phyloP scores from a whole-genome alignment of 2,888 invertebrate genomes.

The Philereme vetulata region DNA sequence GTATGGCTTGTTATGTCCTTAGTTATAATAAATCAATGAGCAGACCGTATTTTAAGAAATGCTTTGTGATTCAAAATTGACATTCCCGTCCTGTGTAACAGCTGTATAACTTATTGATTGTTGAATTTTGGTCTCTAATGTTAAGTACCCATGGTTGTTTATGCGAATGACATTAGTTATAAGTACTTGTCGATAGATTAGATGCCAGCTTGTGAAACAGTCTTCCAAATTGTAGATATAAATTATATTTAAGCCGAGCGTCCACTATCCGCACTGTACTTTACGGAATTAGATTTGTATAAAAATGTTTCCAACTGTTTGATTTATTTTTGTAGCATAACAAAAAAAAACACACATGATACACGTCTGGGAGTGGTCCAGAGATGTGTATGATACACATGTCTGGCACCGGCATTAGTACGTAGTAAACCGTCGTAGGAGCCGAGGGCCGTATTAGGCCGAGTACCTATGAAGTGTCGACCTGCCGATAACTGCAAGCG shows the following conservation, averaged over 20 bases:
- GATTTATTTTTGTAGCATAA: too few species aligned
- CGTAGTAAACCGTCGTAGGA: too few species aligned
- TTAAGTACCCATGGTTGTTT: slow-evolving; percentile 57
- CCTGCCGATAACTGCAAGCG: too few species aligned
- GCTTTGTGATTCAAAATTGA: slow-evolving; percentile 65
- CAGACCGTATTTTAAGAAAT: not conserved
- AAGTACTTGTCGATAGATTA: slow-evolving; percentile 22
- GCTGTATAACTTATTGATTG: slow-evolving; percentile 50
- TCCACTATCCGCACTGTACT: not conserved
- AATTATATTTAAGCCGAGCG: not conserved
- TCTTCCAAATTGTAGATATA: slow-evolving; percentile 27
- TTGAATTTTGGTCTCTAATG: slow-evolving; percentile 65
- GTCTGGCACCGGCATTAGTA: too few species aligned
- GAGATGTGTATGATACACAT: too few species aligned
- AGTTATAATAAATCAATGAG: not conserved
- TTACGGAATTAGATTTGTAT: not conserved
- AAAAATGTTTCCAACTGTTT: not conserved
- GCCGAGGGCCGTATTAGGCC: too few species aligned
- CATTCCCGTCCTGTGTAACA: slow-evolving; percentile 66
- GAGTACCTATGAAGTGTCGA: too few species aligned
- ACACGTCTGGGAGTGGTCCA: too few species aligned
- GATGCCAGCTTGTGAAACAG: slow-evolving; percentile 25
- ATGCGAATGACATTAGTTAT: slow-evolving; percentile 62
- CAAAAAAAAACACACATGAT: too few species aligned
- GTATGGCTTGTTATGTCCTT: too few species aligned